Conservation (phyloP, 2,888 invertebrate species). For the Eupithecia dodoneata region DNA sequence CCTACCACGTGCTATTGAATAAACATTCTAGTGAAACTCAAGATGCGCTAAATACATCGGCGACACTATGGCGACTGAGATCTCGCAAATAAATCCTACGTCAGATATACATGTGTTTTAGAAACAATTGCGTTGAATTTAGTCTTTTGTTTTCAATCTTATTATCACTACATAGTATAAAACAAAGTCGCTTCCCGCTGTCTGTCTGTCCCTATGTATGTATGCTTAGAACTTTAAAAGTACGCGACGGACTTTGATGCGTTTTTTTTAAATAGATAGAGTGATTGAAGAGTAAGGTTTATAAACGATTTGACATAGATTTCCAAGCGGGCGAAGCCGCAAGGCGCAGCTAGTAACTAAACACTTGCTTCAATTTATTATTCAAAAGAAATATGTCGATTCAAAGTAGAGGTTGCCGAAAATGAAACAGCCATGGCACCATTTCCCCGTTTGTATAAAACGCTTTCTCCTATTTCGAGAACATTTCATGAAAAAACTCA, state of each 20-base stretch:
- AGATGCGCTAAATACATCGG: conserved; percentile 29
- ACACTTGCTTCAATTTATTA: not conserved
- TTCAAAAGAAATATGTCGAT: not conserved
- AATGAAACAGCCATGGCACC: not conserved
- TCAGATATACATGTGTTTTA: not conserved
- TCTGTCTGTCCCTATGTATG: too few species aligned
- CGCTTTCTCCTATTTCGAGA: not conserved
- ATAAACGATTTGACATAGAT: too few species aligned
- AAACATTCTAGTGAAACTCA: conserved; percentile 37
- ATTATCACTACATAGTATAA: too few species aligned
- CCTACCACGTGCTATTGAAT: conserved; percentile 35
- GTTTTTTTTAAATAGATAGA: too few species aligned
- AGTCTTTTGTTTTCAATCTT: not conserved
- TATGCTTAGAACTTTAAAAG: too few species aligned
- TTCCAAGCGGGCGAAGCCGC: too few species aligned
- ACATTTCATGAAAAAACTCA: not conserved
- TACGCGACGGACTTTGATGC: too few species aligned
- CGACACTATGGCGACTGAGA: not conserved
- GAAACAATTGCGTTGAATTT: not conserved
- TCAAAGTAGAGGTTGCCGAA: not conserved
- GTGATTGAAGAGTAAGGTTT: too few species aligned
- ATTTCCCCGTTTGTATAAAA: not conserved
- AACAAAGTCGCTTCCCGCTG: too few species aligned
- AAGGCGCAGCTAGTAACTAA: not conserved
- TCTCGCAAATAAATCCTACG: conserved; percentile 16